These are phyloP conservation scores for Nymphalis c-album DNA, from an alignment of 2,888 invertebrate genomes.

Conservation along the genomic window DNA sequence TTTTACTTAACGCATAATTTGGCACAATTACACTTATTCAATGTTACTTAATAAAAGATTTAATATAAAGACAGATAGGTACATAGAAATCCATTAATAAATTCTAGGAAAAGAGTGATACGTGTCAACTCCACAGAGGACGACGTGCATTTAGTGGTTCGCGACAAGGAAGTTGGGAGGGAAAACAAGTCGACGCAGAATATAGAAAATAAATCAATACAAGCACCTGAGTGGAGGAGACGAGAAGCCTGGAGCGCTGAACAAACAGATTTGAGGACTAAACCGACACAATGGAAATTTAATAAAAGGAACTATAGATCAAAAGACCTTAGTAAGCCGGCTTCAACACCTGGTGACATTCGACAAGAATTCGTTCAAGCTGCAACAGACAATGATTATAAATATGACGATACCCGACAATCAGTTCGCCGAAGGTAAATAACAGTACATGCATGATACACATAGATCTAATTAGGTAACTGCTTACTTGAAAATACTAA, in stretches of 20 bases:
- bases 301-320: constrained; percentile 83
- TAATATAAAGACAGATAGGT: constrained; percentile 66
- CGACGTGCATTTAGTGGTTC: constrained; percentile 87
- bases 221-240: constrained; percentile 88
- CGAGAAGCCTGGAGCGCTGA: constrained; percentile 95
- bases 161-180: constrained; percentile 85
- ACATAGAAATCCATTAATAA: constrained; percentile 80
- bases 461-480: not conserved
- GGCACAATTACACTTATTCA: constrained; percentile 36
- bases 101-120: constrained; percentile 88
- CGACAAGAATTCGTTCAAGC: constrained; percentile 76
- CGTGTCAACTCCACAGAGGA: constrained; percentile 88
- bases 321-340: constrained; percentile 76
- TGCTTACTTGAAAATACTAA: constrained; percentile 11
- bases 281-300: constrained; percentile 87
- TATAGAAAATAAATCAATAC: constrained; percentile 87
- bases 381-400: constrained; percentile 73
- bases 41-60: constrained; percentile 35
- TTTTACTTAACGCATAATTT: constrained; percentile 27
- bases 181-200: constrained; percentile 90
- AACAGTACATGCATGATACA: not conserved
- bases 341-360: constrained; percentile 73
- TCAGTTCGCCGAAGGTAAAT: constrained; percentile 68
- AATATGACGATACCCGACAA: constrained; percentile 70
- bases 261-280: constrained; percentile 84